A percentile compares a stretch with the other conserved stretches of the same genome.
phyloP scores from a whole-genome alignment of 2,888 invertebrate genomes.

The Physocephala rufipes region DNA sequence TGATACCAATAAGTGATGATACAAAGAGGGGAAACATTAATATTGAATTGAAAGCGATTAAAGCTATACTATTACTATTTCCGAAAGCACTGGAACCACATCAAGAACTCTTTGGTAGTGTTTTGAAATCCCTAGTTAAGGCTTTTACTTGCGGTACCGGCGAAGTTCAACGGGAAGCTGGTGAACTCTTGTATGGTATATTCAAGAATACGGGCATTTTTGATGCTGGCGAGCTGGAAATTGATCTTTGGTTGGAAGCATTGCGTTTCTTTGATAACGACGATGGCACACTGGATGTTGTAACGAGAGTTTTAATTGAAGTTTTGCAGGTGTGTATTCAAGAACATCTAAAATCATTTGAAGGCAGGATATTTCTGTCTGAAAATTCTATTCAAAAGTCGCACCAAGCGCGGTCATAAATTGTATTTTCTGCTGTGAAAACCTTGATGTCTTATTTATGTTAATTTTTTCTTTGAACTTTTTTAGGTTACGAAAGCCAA shows the following conservation, averaged over 20 bases:
- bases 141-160: constrained; percentile 66
- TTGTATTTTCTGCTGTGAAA: no score
- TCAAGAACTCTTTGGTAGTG: constrained; percentile 68
- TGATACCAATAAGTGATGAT: not conserved
- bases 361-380: no score
- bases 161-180: constrained; percentile 67
- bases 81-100: constrained; percentile 68
- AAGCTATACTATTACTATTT: constrained; percentile 63
- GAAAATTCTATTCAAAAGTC: no score
- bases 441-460: no score
- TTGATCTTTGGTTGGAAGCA: constrained; percentile 74
- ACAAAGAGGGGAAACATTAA: constrained; percentile 43
- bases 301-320: constrained; percentile 54
- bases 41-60: constrained; percentile 63
- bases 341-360: no score
- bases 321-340: constrained; percentile 49
- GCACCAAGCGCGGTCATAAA: no score
- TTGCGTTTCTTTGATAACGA: constrained; percentile 50
- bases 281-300: constrained; percentile 51
- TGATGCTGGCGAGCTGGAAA: constrained; percentile 70
- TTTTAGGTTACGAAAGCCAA: constrained; percentile 52
- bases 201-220: constrained; percentile 74
- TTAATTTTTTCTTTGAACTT: no score
- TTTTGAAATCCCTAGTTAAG: constrained; percentile 70
- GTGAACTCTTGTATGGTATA: constrained; percentile 69